phyloP scores from a whole-genome alignment of 2,113 vertebrate species.

The Ancistrus triradiatus region DNA sequence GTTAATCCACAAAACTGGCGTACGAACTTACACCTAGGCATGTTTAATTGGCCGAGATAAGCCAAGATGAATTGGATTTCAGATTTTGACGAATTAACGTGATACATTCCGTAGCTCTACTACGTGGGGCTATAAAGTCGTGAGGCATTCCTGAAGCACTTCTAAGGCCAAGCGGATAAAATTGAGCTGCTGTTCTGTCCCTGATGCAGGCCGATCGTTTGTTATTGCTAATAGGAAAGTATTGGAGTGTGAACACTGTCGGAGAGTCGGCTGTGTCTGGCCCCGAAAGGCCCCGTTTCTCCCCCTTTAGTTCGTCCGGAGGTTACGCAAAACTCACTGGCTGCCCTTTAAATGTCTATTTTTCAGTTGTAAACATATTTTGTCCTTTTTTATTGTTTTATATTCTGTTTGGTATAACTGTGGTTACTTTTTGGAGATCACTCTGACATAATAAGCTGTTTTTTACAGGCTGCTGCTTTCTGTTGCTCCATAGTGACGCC shows the following conservation, averaged over 20 bases:
- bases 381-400: conserved; percentile 51
- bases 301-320: conserved; percentile 32
- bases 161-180: conserved; percentile 56
- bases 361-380: conserved; percentile 43
- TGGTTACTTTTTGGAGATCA: conserved; percentile 55
- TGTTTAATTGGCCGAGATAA: conserved; percentile 53
- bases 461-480: conserved; percentile 69
- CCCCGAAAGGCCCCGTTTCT: conserved; percentile 12
- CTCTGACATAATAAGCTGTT: conserved; percentile 67
- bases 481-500: conserved; percentile 49
- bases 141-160: conserved; percentile 73
- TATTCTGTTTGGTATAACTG: conserved; percentile 57
- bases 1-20: conserved; percentile 49
- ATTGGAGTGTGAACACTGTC: conserved; percentile 11
- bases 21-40: conserved; percentile 48
- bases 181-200: conserved; percentile 14
- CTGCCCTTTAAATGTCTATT: conserved; percentile 57
- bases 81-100: conserved; percentile 50
- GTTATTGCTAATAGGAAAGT: conserved; percentile 15
- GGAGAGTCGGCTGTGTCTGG: neutral
- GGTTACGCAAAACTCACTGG: conserved; percentile 53
- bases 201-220: neutral
- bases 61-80: too few species aligned
- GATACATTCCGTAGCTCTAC: conserved; percentile 62
- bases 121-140: conserved; percentile 66